phyloP scores from a whole-genome alignment of 2,888 invertebrate genomes.

The Spialia ferax region DNA sequence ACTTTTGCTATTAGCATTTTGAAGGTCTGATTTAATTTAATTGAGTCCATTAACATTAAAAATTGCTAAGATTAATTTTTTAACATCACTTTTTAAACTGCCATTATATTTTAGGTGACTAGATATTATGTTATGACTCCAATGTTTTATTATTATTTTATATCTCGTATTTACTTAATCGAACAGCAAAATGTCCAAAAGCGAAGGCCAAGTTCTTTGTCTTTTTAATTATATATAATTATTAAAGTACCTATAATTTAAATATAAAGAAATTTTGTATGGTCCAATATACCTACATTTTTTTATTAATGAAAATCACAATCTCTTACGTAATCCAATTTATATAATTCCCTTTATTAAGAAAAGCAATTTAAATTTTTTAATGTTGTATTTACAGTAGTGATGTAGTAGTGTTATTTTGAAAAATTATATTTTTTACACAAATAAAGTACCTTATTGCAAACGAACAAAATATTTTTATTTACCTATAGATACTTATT shows the following conservation, averaged over 20 bases:
- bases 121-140: not conserved
- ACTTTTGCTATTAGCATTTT: not conserved
- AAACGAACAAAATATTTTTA: constrained; percentile 35
- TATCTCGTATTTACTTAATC: no score
- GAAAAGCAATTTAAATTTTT: not conserved
- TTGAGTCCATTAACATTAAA: not conserved
- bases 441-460: constrained; percentile 57
- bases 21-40: not conserved
- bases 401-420: constrained; percentile 21
- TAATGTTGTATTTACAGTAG: constrained; percentile 37
- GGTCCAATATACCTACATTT: no score
- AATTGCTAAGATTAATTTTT: not conserved
- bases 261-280: no score
- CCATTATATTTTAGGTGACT: not conserved
- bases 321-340: constrained; percentile 8
- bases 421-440: constrained; percentile 66
- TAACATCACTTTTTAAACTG: not conserved
- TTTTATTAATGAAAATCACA: constrained; percentile 12
- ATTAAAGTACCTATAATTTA: no score
- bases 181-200: not conserved
- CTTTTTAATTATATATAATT: no score
- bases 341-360: not conserved
- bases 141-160: not conserved
- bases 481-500: not conserved
- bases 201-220: no score